Base-by-base conservation (phyloP, 2,888 invertebrate species). In the Rotaria magnacalcarata region DNA sequence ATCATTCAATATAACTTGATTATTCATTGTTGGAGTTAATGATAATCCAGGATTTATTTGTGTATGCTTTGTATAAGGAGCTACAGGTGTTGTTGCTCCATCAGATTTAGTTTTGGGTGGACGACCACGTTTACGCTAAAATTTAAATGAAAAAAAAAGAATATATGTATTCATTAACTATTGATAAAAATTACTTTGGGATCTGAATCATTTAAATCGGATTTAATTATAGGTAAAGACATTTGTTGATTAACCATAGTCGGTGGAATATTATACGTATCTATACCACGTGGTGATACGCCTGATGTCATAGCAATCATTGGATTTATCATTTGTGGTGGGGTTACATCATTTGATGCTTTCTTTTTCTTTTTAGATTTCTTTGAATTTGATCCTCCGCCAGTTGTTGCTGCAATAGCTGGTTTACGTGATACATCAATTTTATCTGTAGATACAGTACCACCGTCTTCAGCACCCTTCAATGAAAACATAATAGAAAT, bases 341-440 rank as follows among this genome's bases (percentile, higher is more conserved):
- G 52, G 67, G 34, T 34, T 34, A 34, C 7, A 34, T 47, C 80
- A 80, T 80, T 47, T 24, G 80, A 24, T 8, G 1, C 11, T 80
- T 80, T 80, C 80, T 80, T 80, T n/a, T 80, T 80, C n/a, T 80
- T 80, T 80, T 80, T 80, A 2, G 80, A 47, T 47, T 80, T 80
- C n/a, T 80, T 80, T 6, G 67, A 67, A 27, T 34, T 34, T 41
- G 67, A 6, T 34, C 34, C 34, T 67, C 67, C 67, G 19, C 4
- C 34, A 19, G 67, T 14, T 27, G 67, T 67, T 27, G 34, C 19
- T 6, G 67, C 16, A 34, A 34, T 16, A 19, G 67, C 67, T 34
- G 67, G 67, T 67, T 80, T 80, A n/a, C 80, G 80, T 80, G 43
- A 43, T 11, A 47, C 47, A 80, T 43, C 80, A 43, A 80, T 47